Percentiles rank a stretch among this genome's conserved stretches.
Conservation (phyloP, 2,888 invertebrate genomes). For the Sphaerophoria taeniata region DNA sequence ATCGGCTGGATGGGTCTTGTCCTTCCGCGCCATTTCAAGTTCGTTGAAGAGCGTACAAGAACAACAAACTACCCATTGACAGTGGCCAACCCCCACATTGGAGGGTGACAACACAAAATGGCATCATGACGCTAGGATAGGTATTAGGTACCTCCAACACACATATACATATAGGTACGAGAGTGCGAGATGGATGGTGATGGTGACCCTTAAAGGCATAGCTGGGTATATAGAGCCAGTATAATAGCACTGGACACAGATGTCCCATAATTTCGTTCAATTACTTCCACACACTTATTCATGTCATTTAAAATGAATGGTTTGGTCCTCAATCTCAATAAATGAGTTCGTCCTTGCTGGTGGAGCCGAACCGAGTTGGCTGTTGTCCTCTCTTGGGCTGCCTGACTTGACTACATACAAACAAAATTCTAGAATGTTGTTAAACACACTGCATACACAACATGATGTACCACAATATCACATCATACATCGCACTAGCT, state of each 20-base stretch:
- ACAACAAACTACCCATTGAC: constrained; percentile 18
- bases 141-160: neutral
- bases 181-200: neutral
- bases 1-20: neutral
- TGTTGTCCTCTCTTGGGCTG: neutral
- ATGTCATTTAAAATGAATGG: constrained; percentile 73
- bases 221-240: neutral
- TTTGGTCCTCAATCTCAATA: constrained; percentile 66
- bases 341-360: constrained; percentile 57
- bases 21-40: constrained; percentile 25
- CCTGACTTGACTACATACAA: neutral
- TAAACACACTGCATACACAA: constrained; percentile 45
- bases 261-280: constrained; percentile 73
- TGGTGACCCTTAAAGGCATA: constrained; percentile 22
- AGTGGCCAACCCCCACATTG: constrained; percentile 3
- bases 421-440: neutral
- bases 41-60: constrained; percentile 24
- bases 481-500: neutral
- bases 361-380: neutral
- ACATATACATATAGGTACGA: neutral
- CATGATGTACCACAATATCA: constrained; percentile 6
- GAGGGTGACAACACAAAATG: constrained; percentile 32
- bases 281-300: constrained; percentile 73
- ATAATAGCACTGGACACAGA: constrained; percentile 65
- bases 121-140: neutral